These are phyloP conservation scores for Stenolophus ochropezus DNA, from an alignment of 2,888 invertebrate genomes.

Conservation along the genomic window DNA sequence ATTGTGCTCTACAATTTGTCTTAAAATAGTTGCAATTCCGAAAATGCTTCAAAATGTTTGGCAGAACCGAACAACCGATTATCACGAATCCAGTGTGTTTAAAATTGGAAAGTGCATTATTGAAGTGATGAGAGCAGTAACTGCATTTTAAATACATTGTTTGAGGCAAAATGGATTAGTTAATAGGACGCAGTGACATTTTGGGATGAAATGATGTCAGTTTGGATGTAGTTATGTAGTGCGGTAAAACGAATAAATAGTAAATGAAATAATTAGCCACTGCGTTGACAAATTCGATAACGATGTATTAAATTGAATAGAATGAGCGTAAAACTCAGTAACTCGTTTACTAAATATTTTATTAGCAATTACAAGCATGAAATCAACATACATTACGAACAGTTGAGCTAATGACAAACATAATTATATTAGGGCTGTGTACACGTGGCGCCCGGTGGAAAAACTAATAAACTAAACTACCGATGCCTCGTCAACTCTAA, in stretches of 20 bases:
- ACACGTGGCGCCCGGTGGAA: not conserved
- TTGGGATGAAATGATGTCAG: not conserved
- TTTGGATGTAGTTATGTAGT: not conserved
- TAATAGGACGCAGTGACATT: not conserved
- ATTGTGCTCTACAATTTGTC: too few relatives aligned
- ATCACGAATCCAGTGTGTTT: too few relatives aligned
- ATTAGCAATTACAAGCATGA: conserved; percentile 36
- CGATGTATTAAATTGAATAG: not conserved
- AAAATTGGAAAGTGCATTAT: too few relatives aligned
- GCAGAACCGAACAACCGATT: too few relatives aligned
- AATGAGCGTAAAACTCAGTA: conserved; percentile 26
- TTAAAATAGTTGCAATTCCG: too few relatives aligned
- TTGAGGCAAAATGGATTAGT: too few relatives aligned
- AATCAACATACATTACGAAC: conserved; percentile 46
- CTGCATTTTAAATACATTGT: too few relatives aligned
- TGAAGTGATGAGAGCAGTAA: too few relatives aligned
- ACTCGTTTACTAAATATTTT: conserved; percentile 47
- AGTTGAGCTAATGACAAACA: conserved; percentile 33
- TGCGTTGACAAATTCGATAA: not conserved
- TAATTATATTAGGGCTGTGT: conserved; percentile 31
- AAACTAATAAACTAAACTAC: not conserved
- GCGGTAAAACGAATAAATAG: not conserved
- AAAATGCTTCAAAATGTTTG: too few relatives aligned
- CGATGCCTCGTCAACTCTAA: not conserved
- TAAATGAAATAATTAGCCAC: not conserved